phyloP scores from a whole-genome alignment of 2,797 vertebrate genomes.

The Leptatherina wallacei region DNA sequence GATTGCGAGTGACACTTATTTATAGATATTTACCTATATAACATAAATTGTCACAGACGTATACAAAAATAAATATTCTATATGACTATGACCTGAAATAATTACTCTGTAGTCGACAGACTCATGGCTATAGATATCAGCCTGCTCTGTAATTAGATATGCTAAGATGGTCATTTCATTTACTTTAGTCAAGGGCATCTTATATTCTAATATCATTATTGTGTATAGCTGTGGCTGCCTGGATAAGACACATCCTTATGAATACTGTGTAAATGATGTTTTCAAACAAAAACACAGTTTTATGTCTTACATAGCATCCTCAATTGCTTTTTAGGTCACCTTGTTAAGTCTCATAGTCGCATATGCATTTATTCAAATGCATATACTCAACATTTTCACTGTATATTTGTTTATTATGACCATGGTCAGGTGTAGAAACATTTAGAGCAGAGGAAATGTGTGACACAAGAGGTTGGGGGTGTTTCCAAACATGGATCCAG shows the following conservation, averaged over 20 bases:
- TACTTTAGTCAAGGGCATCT: slow-evolving; percentile 61
- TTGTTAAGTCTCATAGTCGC: background rate
- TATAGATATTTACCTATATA: background rate
- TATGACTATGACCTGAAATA: slow-evolving; percentile 12
- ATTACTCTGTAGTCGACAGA: background rate
- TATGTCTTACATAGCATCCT: background rate
- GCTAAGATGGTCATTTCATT: slow-evolving; percentile 25
- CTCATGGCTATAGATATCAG: slow-evolving; percentile 35
- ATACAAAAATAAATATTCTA: background rate
- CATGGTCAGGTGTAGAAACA: slow-evolving; percentile 44
- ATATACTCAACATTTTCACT: background rate
- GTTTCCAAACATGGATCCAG: slow-evolving; percentile 65
- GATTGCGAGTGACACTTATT: background rate
- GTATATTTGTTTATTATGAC: background rate
- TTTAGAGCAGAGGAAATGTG: slow-evolving; percentile 61
- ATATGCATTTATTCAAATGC: background rate
- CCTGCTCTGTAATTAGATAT: slow-evolving; percentile 56
- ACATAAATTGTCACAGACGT: background rate
- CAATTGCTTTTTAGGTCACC: background rate
- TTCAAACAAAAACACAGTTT: background rate
- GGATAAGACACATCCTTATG: slow-evolving; percentile 32
- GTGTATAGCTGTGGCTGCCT: slow-evolving; percentile 29
- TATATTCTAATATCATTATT: slow-evolving; percentile 45
- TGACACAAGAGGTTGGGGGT: slow-evolving; percentile 27
- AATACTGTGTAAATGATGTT: slow-evolving; percentile 4